A percentile compares a stretch with the other conserved stretches of the same genome.
These are phyloP conservation scores for Panopea generosa DNA, from an alignment of 2,888 invertebrate genomes.

Conservation along the genomic window DNA sequence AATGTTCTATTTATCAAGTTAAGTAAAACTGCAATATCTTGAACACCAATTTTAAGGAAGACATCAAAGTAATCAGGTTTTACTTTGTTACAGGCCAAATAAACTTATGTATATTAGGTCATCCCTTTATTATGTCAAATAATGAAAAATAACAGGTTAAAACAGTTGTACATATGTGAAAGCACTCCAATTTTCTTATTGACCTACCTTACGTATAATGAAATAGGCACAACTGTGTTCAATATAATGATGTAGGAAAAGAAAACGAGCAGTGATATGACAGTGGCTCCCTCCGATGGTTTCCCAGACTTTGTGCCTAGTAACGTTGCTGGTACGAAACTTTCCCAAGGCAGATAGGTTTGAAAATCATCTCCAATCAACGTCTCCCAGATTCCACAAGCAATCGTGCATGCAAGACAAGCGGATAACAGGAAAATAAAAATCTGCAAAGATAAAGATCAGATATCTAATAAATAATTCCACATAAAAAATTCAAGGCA, in stretches of 20 bases:
- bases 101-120: too few species aligned
- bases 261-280: constrained; percentile 98
- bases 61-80: too few species aligned
- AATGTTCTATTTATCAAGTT: too few species aligned
- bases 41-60: too few species aligned
- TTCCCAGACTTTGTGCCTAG: constrained; percentile 62
- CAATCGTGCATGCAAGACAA: constrained; percentile 99
- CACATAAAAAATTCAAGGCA: too few species aligned
- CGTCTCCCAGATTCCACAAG: constrained; percentile 99
- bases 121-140: too few species aligned
- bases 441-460: constrained; percentile 90
- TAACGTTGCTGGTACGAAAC: constrained; percentile 90
- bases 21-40: too few species aligned
- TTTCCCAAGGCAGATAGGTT: constrained; percentile 96
- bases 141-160: too few species aligned
- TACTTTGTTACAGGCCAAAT: too few species aligned
- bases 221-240: constrained; percentile 99
- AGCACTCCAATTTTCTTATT: too few species aligned
- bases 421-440: constrained; percentile 98
- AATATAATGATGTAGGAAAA: constrained; percentile 99
- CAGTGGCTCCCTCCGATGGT: constrained; percentile 86
- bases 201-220: constrained; percentile 97
- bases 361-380: constrained; percentile 88
- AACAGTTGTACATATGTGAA: too few species aligned
- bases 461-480: too few species aligned